phyloP scores from a whole-genome alignment of 2,113 vertebrate genomes.

The Notothenia rossii region DNA sequence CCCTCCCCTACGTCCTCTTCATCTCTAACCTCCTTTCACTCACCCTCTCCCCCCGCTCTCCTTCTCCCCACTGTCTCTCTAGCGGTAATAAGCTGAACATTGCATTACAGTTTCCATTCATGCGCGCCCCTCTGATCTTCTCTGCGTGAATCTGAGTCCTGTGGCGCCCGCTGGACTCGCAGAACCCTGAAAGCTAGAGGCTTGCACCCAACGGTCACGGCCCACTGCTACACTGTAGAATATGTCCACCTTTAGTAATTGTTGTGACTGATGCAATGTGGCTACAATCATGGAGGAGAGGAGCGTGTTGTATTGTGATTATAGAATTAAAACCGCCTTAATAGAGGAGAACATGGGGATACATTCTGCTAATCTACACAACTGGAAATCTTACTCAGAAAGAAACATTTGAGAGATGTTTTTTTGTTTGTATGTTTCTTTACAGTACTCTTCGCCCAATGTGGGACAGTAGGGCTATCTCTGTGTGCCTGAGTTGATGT shows the following conservation, averaged over 20 bases:
- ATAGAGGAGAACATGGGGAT: not conserved
- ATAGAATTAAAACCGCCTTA: not conserved
- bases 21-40: constrained; percentile 43
- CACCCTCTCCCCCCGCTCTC: constrained; percentile 7
- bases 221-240: constrained; percentile 45
- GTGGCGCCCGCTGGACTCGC: constrained; percentile 22
- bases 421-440: not conserved
- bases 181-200: constrained; percentile 42
- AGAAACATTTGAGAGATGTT: not conserved
- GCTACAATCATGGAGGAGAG: constrained; percentile 10
- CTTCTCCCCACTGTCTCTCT: constrained; percentile 24
- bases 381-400: not conserved
- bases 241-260: constrained; percentile 56
- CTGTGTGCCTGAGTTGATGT: constrained; percentile 50
- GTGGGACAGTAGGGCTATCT: constrained; percentile 42
- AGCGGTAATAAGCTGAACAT: constrained; percentile 68
- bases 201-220: constrained; percentile 44
- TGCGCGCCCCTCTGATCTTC: constrained; percentile 65
- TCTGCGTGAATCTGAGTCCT: constrained; percentile 51
- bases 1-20: constrained; percentile 18
- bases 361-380: not conserved
- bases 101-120: constrained; percentile 78
- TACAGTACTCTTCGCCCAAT: not conserved
- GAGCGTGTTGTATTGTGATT: constrained; percentile 12
- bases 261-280: constrained; percentile 16